Conservation (phyloP, 1,140 invertebrate genomes). For the Euura saliciscinereae region DNA sequence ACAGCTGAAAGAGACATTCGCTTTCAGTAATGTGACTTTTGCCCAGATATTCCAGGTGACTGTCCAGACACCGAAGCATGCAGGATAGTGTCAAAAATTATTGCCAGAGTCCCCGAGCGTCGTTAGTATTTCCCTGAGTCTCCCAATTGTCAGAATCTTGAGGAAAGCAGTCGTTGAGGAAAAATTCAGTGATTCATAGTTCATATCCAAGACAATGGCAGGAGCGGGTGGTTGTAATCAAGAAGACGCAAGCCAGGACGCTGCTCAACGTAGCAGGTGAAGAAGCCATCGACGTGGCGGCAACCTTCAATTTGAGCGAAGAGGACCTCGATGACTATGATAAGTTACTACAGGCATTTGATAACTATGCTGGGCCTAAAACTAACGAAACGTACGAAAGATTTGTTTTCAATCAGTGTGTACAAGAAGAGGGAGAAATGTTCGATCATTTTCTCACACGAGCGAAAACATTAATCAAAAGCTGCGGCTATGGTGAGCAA, state of each 20-base stretch:
- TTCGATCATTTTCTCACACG: conserved; percentile 38
- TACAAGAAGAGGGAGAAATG: conserved; percentile 35
- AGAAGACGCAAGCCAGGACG: conserved; percentile 25
- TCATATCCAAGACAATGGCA: too few relatives aligned
- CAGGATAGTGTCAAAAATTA: neutral
- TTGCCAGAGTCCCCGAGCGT: neutral
- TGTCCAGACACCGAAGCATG: neutral
- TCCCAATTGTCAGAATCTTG: neutral
- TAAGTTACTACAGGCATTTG: conserved; percentile 28
- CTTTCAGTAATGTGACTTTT: neutral
- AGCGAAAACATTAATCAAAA: conserved; percentile 31
- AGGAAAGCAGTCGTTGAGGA: too few relatives aligned
- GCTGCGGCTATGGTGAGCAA: conserved; percentile 36
- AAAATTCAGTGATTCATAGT: too few relatives aligned
- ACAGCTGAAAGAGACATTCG: neutral
- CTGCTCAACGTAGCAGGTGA: conserved; percentile 28
- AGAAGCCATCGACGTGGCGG: conserved; percentile 27
- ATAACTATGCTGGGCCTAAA: conserved; percentile 33
- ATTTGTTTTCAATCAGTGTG: conserved; percentile 35
- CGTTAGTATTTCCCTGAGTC: neutral
- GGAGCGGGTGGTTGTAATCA: neutral
- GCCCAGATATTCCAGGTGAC: neutral
- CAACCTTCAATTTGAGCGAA: conserved; percentile 26
- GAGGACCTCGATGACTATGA: conserved; percentile 4
- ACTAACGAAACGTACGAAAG: conserved; percentile 26